These are phyloP conservation scores for Drosophila tanythrix DNA, from an alignment of 2,888 invertebrate genomes.

Conservation along the genomic window DNA sequence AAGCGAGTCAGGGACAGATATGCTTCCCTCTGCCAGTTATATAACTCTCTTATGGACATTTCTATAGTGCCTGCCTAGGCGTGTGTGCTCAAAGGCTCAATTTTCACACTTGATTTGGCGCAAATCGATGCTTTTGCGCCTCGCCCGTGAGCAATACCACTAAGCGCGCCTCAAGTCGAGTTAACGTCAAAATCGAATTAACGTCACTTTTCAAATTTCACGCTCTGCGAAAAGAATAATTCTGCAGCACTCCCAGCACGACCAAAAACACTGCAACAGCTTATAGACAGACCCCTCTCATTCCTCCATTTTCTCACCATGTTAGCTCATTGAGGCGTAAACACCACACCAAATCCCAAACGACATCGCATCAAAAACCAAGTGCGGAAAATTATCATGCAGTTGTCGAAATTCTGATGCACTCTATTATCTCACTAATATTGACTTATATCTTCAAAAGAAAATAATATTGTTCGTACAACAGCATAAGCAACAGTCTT, in stretches of 20 bases:
- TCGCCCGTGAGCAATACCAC: background rate
- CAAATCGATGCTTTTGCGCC: slow-evolving; percentile 33
- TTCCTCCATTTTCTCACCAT: background rate
- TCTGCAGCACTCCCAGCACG: slow-evolving; percentile 6
- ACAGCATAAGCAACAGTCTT: background rate
- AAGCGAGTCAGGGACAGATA: background rate
- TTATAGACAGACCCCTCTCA: background rate
- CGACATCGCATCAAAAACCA: slow-evolving; percentile 49
- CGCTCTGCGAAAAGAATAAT: slow-evolving; percentile 15
- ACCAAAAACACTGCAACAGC: slow-evolving; percentile 3
- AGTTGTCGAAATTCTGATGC: slow-evolving; percentile 20
- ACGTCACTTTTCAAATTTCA: slow-evolving; percentile 70
- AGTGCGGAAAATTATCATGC: slow-evolving; percentile 19
- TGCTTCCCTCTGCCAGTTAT: background rate
- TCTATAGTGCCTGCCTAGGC: background rate
- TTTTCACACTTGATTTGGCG: slow-evolving; percentile 72
- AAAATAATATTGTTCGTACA: background rate
- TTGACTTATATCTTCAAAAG: background rate
- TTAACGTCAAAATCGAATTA: slow-evolving; percentile 73
- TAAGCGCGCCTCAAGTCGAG: slow-evolving; percentile 21
- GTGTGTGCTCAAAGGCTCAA: slow-evolving; percentile 64
- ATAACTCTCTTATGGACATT: background rate
- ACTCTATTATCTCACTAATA: background rate
- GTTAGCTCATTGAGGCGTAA: slow-evolving; percentile 54
- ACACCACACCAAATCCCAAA: slow-evolving; percentile 37